These are phyloP conservation scores for Myotis brandtii DNA, from an alignment of 2,113 vertebrate genomes.

Conservation along the genomic window DNA sequence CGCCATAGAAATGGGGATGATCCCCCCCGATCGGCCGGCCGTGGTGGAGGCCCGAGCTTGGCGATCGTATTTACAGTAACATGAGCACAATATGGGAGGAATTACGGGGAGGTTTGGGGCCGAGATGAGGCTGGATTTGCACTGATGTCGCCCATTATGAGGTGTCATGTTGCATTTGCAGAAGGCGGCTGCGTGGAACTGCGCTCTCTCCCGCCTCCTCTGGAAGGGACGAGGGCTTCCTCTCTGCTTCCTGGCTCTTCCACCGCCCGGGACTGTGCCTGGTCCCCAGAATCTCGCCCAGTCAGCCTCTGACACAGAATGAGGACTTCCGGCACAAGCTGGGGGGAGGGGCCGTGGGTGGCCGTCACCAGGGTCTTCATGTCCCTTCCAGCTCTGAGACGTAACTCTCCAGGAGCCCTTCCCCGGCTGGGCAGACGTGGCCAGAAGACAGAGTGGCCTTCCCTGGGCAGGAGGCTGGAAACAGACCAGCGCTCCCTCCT, in stretches of 20 bases:
- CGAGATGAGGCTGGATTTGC: background rate
- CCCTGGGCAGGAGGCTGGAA: background rate
- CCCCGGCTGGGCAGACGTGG: background rate
- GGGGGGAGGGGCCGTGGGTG: background rate
- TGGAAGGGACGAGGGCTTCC: background rate
- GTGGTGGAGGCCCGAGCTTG: background rate
- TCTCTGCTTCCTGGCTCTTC: background rate
- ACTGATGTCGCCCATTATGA: slow-evolving; percentile 2
- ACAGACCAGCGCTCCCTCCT: background rate
- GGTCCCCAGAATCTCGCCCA: background rate
- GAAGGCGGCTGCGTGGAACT: background rate
- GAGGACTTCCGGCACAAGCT: background rate
- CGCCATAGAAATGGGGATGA: background rate
- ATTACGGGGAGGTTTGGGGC: background rate
- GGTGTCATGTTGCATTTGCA: slow-evolving; percentile 62
- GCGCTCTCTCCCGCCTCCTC: background rate
- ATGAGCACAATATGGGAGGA: slow-evolving; percentile 45
- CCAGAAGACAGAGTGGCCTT: background rate
- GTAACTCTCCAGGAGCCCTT: background rate
- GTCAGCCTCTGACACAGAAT: background rate
- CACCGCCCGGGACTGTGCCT: fast-evolving
- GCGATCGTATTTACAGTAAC: background rate
- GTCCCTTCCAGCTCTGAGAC: background rate
- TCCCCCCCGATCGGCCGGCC: fast-evolving
- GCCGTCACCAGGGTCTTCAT: background rate